phyloP scores from a whole-genome alignment of 2,797 vertebrate species.

The Diplodus puntazzo region DNA sequence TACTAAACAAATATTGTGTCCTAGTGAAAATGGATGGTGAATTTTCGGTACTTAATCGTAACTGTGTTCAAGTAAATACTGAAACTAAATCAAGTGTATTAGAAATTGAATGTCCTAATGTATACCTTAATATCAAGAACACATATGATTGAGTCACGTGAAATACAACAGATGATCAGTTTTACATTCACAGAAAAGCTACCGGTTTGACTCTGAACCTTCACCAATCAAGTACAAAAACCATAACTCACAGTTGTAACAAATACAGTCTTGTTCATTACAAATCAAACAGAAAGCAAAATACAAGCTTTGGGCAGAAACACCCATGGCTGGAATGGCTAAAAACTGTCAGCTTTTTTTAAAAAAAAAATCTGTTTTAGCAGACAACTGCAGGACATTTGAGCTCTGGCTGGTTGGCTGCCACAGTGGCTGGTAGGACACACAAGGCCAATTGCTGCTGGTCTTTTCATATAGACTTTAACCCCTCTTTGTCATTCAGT shows the following conservation, averaged over 20 bases:
- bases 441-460: neutral
- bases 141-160: neutral
- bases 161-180: conserved; percentile 2
- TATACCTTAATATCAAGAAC: neutral
- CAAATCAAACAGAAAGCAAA: neutral
- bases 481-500: neutral
- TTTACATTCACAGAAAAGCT: conserved; percentile 32
- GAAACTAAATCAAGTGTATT: neutral
- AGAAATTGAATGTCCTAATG: neutral
- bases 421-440: conserved; percentile 28
- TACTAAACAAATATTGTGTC: neutral
- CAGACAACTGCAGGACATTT: neutral
- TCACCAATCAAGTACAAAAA: no score
- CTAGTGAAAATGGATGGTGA: neutral
- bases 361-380: neutral
- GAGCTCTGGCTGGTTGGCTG: conserved; percentile 22
- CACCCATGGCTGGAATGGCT: conserved; percentile 1
- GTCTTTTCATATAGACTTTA: neutral
- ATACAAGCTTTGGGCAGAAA: neutral
- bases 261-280: neutral
- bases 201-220: neutral
- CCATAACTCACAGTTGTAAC: no score
- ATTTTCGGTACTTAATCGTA: no score
- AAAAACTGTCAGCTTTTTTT: neutral
- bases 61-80: neutral